Conservation (phyloP, 2,888 invertebrate species). For the Brassicogethes aeneus region DNA sequence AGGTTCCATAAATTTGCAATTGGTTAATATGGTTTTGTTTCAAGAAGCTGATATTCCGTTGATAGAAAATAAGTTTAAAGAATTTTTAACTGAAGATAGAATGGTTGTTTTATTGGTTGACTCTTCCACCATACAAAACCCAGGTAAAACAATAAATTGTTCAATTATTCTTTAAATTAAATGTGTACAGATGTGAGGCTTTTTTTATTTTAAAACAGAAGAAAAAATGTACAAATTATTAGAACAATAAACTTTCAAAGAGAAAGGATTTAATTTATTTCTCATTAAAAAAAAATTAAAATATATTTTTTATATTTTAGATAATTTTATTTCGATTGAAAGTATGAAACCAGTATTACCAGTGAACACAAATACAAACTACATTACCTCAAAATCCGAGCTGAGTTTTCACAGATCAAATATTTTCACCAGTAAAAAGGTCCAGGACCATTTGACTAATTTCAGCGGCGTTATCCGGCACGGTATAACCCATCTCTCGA, state of each 20-base stretch:
- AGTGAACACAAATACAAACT: slow-evolving; percentile 27
- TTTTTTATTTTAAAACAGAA: too few species aligned
- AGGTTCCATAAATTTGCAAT: slow-evolving; percentile 42
- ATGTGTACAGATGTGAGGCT: too few species aligned
- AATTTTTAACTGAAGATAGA: slow-evolving; percentile 26
- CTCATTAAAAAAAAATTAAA: too few species aligned
- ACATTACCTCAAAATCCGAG: slow-evolving; percentile 12
- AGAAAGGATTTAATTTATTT: too few species aligned
- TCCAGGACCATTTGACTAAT: slow-evolving; percentile 41
- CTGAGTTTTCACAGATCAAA: slow-evolving; percentile 21
- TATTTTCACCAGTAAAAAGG: slow-evolving; percentile 22
- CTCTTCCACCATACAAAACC: slow-evolving; percentile 30
- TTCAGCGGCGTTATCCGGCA: slow-evolving; percentile 55
- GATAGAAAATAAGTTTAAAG: slow-evolving; percentile 22
- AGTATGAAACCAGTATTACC: slow-evolving; percentile 28
- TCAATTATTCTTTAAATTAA: too few species aligned
- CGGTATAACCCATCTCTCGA: slow-evolving; percentile 67
- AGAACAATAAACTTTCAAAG: too few species aligned
- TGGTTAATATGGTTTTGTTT: slow-evolving; percentile 39
- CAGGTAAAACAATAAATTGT: too few species aligned
- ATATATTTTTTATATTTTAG: slow-evolving; percentile 18
- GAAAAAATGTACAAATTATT: too few species aligned
- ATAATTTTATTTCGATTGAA: slow-evolving; percentile 22
- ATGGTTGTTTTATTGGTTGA: slow-evolving; percentile 33
- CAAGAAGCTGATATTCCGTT: slow-evolving; percentile 17